phyloP scores from a whole-genome alignment of 2,113 vertebrate genomes.

The Acrocephalus arundinaceus region DNA sequence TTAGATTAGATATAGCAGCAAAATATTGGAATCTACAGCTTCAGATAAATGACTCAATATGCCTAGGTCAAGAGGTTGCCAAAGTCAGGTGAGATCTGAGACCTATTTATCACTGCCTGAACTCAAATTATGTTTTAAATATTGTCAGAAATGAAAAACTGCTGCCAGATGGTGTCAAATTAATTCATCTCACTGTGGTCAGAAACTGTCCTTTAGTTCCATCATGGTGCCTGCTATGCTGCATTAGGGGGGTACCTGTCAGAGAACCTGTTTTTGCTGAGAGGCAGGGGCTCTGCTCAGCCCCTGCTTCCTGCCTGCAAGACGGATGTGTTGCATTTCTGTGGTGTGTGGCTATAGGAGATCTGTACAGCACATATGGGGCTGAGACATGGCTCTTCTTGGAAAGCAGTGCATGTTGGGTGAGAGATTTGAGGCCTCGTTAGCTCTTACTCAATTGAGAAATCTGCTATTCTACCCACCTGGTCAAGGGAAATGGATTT shows the following conservation, averaged over 20 bases:
- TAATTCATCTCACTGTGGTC: slow-evolving; percentile 51
- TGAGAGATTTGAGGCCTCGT: background rate
- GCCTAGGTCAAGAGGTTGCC: slow-evolving; percentile 76
- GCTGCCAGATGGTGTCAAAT: slow-evolving; percentile 77
- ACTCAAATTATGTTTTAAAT: slow-evolving; percentile 82
- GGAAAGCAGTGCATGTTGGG: background rate
- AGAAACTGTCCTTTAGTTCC: slow-evolving; percentile 41
- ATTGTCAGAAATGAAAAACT: slow-evolving; percentile 79
- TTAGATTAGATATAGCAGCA: slow-evolving; percentile 67
- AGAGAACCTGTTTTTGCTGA: background rate
- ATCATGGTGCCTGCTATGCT: background rate
- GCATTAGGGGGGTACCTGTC: background rate
- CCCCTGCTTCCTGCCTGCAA: background rate
- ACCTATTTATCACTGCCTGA: slow-evolving; percentile 79
- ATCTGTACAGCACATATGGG: fast-evolving
- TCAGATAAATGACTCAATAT: slow-evolving; percentile 73
- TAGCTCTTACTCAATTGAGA: background rate
- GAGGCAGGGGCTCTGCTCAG: background rate
- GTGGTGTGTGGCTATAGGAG: fast-evolving
- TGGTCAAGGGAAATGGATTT: background rate
- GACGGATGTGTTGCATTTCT: background rate
- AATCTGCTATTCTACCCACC: background rate
- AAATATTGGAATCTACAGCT: slow-evolving; percentile 63
- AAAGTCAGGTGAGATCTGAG: slow-evolving; percentile 76
- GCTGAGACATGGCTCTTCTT: background rate